Evolutionary conservation across 2,888 invertebrate genomes (phyloP).

Genomic region (Drosophila ezoana): DNA sequence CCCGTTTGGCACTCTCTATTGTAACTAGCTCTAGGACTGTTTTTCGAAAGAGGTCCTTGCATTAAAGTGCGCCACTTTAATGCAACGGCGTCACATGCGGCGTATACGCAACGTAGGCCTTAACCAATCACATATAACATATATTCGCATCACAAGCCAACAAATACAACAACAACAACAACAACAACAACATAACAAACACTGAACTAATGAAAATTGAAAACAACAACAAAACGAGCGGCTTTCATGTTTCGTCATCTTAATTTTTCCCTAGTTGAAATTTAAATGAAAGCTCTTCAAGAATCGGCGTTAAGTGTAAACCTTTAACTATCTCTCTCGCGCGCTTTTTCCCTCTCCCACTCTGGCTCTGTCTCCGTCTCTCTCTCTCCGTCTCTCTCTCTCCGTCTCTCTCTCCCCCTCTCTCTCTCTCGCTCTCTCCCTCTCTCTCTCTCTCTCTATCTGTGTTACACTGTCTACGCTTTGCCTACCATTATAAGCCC

Average conservation of each 20-base stretch:
- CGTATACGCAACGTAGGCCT: slow-evolving; percentile 64
- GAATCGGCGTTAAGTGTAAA: slow-evolving; percentile 58
- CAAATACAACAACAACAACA: slow-evolving; percentile 36
- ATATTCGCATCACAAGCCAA: slow-evolving; percentile 28
- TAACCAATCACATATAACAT: slow-evolving; percentile 8
- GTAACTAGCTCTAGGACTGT: slow-evolving; percentile 67
- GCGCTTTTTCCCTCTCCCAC: slow-evolving; percentile 21
- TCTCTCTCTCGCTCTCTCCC: slow-evolving; percentile 15
- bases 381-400: slow-evolving; percentile 22
- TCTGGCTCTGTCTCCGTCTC: slow-evolving; percentile 30
- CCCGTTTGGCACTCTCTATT: slow-evolving; percentile 18
- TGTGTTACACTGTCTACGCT: slow-evolving; percentile 17
- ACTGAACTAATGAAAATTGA: background rate
- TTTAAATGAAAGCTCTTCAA: slow-evolving; percentile 27
- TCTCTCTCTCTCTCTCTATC: slow-evolving; percentile 28
- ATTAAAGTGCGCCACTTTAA: slow-evolving; percentile 59
- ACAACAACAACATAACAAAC: slow-evolving; percentile 34
- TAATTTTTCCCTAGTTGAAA: slow-evolving; percentile 55
- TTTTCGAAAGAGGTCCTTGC: slow-evolving; percentile 57
- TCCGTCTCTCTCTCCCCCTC: slow-evolving; percentile 13
- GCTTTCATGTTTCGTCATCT: slow-evolving; percentile 60
- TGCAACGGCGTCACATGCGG: slow-evolving; percentile 55
- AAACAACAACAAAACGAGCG: slow-evolving; percentile 38
- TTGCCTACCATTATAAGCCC: slow-evolving; percentile 48
- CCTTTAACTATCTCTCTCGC: slow-evolving; percentile 23